Evolutionary conservation across 2,888 invertebrate genomes (phyloP), one percentile per base, ranked within the genome.

Genomic region (Eristalinus sepulchralis): DNA sequence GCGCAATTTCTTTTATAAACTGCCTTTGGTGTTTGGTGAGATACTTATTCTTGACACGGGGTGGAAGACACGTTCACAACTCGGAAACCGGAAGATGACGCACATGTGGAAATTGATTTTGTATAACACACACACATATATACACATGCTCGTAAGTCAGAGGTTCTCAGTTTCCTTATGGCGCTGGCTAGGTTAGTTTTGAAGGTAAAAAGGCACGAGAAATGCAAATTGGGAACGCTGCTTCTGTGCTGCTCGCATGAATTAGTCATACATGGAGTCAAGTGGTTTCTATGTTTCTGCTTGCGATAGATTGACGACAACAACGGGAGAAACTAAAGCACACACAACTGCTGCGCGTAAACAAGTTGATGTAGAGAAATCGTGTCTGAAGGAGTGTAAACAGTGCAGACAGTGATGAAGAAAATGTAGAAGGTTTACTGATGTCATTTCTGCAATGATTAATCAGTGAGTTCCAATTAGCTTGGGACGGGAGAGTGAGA

Each of bases 81-180:
- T 70, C 36, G 70, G 36, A 70, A 47, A 71, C 55, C 71, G 71
- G 71, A 78, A 64, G 33, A 59, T 78, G 78, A 78, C 78, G 57
- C 59, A 71, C 27, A 34, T 33, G 33, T 55, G 33, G 31, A 33
- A 66, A 66, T 66, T 47, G n/a, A 22, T 31, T 67, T 55, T 53
- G 53, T 39, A 47, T 53, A 66, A 53, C 66, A 57, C 11, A 27
- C 27, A 2, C 27, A 27, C 27, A 27, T 27, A n/a, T n/a, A n/a
- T n/a, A n/a, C n/a, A n/a, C n/a, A n/a, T n/a, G n/a, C n/a, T n/a
- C n/a, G n/a, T n/a, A n/a, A n/a, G 27, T 27, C 27, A 27, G 17
- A 8, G 47, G 2, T 27, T 27, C 27, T 17, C 17, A 8, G 47
- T 17, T 47, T 17, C 47, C 17, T 47, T 47, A 47, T 8, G 27